phyloP scores from a whole-genome alignment of 2,113 vertebrate species.

The Semnornis frantzii region DNA sequence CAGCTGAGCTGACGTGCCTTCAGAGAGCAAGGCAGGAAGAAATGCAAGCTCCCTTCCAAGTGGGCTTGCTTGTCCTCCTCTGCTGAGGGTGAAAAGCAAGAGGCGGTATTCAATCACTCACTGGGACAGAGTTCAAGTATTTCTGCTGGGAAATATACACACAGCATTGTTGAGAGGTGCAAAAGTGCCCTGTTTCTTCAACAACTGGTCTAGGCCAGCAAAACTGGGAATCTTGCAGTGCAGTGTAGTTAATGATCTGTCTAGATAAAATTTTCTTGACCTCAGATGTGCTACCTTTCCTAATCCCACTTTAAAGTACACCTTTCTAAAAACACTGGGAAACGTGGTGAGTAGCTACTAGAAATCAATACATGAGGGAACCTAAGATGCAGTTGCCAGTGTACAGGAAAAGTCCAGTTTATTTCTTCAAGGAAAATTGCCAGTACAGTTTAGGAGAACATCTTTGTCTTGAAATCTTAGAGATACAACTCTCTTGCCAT shows the following conservation, averaged over 20 bases:
- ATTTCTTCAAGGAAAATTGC: not conserved
- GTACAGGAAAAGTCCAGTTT: not conserved
- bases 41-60: not conserved
- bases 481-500: not conserved
- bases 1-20: not conserved
- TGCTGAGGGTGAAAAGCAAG: not conserved
- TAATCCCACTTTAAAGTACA: not conserved
- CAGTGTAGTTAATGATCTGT: not conserved
- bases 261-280: conserved; percentile 19
- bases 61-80: not conserved
- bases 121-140: not conserved
- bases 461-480: not conserved
- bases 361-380: not conserved
- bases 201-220: not conserved
- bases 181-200: conserved; percentile 17
- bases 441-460: not conserved
- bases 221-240: not conserved
- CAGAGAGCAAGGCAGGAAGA: not conserved
- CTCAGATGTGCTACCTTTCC: not conserved
- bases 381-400: not conserved
- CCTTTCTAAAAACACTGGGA: not conserved
- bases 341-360: not conserved
- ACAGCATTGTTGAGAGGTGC: not conserved
- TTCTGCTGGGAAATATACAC: not conserved
- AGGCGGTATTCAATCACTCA: not conserved